These are phyloP conservation scores for Eilema caniola DNA, from an alignment of 2,888 invertebrate species.

Conservation along the genomic window DNA sequence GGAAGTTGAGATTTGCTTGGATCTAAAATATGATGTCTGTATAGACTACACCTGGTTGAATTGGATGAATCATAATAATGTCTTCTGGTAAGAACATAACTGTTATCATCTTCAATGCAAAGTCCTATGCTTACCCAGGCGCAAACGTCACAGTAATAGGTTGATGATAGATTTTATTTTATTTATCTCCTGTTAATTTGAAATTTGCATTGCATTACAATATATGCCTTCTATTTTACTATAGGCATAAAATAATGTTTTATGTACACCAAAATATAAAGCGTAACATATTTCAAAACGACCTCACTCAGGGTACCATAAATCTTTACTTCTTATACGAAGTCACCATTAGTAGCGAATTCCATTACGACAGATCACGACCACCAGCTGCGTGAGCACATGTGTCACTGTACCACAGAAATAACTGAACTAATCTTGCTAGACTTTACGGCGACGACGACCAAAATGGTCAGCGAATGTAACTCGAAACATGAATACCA, in stretches of 20 bases:
- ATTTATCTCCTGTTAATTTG: too few relatives aligned
- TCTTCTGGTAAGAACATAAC: too few relatives aligned
- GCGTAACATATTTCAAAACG: conserved; percentile 43
- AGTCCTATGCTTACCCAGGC: background rate
- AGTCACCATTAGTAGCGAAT: conserved; percentile 60
- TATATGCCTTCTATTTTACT: too few relatives aligned
- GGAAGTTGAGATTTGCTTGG: too few relatives aligned
- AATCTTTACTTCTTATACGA: conserved; percentile 54
- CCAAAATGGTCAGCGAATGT: conserved; percentile 60
- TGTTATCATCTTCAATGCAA: too few relatives aligned
- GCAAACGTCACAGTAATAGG: background rate
- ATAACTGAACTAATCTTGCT: conserved; percentile 62
- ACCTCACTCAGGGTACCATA: conserved; percentile 48
- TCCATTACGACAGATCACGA: conserved; percentile 67
- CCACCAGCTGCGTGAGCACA: conserved; percentile 65
- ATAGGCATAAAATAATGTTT: background rate
- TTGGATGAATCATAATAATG: too few relatives aligned
- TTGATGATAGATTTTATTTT: background rate
- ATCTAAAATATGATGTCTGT: too few relatives aligned
- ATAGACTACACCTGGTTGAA: too few relatives aligned
- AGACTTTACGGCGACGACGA: conserved; percentile 67
- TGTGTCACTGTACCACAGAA: conserved; percentile 68
- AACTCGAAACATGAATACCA: conserved; percentile 36
- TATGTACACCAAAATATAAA: conserved; percentile 23
- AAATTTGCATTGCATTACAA: too few relatives aligned